Evolutionary conservation across 2,797 vertebrate genomes (phyloP).

Genomic region (Cryptoprocta ferox): DNA sequence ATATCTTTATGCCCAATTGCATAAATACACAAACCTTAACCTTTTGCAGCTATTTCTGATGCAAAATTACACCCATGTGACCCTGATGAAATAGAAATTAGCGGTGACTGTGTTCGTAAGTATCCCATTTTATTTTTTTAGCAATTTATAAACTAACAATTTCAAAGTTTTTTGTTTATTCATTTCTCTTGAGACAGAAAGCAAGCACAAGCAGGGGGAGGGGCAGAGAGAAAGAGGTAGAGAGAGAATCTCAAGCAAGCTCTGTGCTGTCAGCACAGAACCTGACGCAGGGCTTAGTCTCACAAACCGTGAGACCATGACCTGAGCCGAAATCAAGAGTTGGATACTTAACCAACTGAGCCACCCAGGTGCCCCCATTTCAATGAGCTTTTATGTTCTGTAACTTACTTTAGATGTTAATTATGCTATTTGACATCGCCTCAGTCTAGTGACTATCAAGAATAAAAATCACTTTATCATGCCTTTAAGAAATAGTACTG

Average conservation of each 20-base stretch:
- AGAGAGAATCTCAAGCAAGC: too few species aligned
- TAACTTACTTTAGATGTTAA: not conserved
- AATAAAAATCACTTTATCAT: not conserved
- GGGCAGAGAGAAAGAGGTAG: too few species aligned
- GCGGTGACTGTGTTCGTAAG: slow-evolving; percentile 88
- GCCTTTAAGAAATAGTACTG: not conserved
- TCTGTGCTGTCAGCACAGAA: too few species aligned
- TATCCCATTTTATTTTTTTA: slow-evolving; percentile 61
- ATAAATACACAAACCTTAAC: slow-evolving; percentile 15
- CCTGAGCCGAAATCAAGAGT: too few species aligned
- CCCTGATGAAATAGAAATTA: slow-evolving; percentile 81
- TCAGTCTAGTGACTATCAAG: not conserved
- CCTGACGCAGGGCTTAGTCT: too few species aligned
- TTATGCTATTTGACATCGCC: not conserved
- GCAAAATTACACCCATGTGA: slow-evolving; percentile 82
- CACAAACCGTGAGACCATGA: too few species aligned
- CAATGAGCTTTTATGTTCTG: not conserved
- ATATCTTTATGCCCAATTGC: not conserved
- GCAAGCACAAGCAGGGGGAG: too few species aligned
- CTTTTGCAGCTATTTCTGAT: slow-evolving; percentile 85
- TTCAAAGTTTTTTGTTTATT: not conserved
- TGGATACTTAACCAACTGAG: too few species aligned
- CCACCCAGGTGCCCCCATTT: not conserved
- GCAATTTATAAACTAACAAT: not conserved
- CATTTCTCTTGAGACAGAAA: too few species aligned